phyloP scores from a whole-genome alignment of 2,888 invertebrate species.

The Dysmachus trigonus region DNA sequence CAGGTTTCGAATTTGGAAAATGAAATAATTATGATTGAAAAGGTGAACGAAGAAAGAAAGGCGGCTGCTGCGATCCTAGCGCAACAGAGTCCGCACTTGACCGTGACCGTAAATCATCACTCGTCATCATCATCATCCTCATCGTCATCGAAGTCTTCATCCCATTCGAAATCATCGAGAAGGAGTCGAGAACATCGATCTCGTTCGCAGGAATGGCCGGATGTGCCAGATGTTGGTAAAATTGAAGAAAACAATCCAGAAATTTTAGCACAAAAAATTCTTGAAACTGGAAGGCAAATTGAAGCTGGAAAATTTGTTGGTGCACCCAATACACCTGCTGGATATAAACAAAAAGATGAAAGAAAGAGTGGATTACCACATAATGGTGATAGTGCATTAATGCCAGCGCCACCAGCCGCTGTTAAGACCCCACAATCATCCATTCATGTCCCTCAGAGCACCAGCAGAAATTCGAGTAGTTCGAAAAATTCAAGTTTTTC shows the following conservation, averaged over 20 bases:
- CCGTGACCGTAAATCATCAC: conserved; percentile 52
- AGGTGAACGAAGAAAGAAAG: conserved; percentile 73
- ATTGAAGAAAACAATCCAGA: conserved; percentile 93
- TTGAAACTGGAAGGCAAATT: conserved; percentile 88
- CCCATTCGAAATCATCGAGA: conserved; percentile 66
- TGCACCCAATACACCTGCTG: conserved; percentile 48
- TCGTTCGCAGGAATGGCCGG: conserved; percentile 90
- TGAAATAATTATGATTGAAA: conserved; percentile 80
- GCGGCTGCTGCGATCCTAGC: conserved; percentile 58
- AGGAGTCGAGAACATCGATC: conserved; percentile 78
- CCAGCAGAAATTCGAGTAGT: conserved; percentile 1
- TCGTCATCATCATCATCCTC: conserved; percentile 65
- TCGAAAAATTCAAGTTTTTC: conserved; percentile 26
- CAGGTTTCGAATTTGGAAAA: conserved; percentile 77
- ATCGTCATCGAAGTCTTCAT: conserved; percentile 56
- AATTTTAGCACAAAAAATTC: conserved; percentile 86
- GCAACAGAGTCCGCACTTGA: conserved; percentile 62
- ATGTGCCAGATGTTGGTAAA: conserved; percentile 88
- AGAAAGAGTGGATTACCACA: conserved; percentile 24
- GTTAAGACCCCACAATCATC: conserved; percentile 29
- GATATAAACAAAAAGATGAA: conserved; percentile 48
- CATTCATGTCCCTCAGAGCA: conserved; percentile 10
- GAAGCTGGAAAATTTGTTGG: conserved; percentile 78
- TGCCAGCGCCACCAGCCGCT: conserved; percentile 61
- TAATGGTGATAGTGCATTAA: conserved; percentile 58